Base-by-base conservation (phyloP, 1,140 invertebrate genomes). In the Cataglyphis hispanica region DNA sequence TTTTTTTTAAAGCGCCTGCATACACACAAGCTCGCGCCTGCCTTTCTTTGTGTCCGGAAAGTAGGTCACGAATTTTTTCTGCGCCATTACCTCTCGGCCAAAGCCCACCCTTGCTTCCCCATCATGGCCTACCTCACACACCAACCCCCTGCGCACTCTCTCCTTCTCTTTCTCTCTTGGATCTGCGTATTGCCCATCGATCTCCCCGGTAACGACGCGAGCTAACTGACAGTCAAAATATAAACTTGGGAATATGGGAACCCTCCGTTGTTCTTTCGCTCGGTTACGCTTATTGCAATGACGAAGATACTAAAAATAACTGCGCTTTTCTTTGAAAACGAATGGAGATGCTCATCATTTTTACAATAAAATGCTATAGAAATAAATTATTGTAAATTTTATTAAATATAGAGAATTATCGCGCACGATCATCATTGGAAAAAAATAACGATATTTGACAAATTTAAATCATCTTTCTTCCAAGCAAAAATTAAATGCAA, bases 111-210 rank as follows among this genome's bases (percentile, higher is more conserved):
- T 87, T 88, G 60, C 66, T 67, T 75, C 60, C 63, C 10, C 86
- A 87, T 76, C 91, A 89, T 92, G 92, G 89, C 91, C 92, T 93
- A 93, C 92, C 92, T 91, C 92, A 93, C 92, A 87, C 69, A 80
- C 64, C 78, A 63, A 84, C 72, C 87, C 72, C 50, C 85, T 64
- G 50, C 3, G 72, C 27, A 63, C n/a, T 31, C 77, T 56, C 74
- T 16, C 61, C 13, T 31, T 53, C 25, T 66, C 37, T 67, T n/a
- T 11, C 72, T 46, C 61, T 56, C 70, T 70, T 37, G 40, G 70
- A 58, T 85, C 70, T 78, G 76, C 76, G 46, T 86, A 72, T 63
- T 61, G 61, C 10, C 67, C 88, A 90, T 90, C 89, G 88, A 89
- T 89, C 84, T 83, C 22, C n/a, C 22, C 25, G 43, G 53, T 27